Base-by-base conservation (phyloP, 2,113 vertebrate species). In the Romanogobio albipinnatus region DNA sequence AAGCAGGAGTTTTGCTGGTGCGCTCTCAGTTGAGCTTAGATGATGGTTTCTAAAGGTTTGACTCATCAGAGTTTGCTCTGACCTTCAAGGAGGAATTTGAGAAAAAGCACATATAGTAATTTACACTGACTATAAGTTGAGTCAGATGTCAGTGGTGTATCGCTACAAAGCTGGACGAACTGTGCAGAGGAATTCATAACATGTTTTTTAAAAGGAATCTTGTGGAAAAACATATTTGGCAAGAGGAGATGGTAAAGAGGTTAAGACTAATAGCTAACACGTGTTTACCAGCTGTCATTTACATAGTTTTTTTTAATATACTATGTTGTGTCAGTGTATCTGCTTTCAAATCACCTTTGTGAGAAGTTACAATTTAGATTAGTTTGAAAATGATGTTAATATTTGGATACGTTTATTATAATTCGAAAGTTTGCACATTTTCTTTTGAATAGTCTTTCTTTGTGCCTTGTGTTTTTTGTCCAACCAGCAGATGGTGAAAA, bases 21-120 rank as follows among this genome's bases (percentile, higher is more conserved):
- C 14, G 15, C 36, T 76, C 47, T 39, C 51, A 24, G 24, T 45
- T 62, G 13, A 47, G 58, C 8, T 64, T 45, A 62, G 58, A 45
- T 61, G 74, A 76, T 62, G 76, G 58, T 5, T 79, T 62, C 13
- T 59, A 58, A 59, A 78, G 11, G 53, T 61, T 33, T 43, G 76
- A 78, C 33, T 78, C 56, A 17, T 22, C 3, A 61, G 56, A 39
- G 33, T 61, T 78, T 61, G 6, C 76, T 43, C 53, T 64, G 77
- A 64, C 58, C n/a, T 80, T 80, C 39, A 80, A 29, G 58, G 14
- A 43, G 75, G 75, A 56, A 22, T 33, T 43, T 14, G 17, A 73
- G 19, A 45, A 4, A 47, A 73, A 24, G 36, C 43, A 6, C 19
- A n/a, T 45, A 45, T 5, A 11, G 70, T 24, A 24, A 74, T 15